Percentiles rank a stretch among this genome's conserved stretches.
Conservation (phyloP, 2,888 invertebrate species). For the Poecilobothrus nobilitatus region DNA sequence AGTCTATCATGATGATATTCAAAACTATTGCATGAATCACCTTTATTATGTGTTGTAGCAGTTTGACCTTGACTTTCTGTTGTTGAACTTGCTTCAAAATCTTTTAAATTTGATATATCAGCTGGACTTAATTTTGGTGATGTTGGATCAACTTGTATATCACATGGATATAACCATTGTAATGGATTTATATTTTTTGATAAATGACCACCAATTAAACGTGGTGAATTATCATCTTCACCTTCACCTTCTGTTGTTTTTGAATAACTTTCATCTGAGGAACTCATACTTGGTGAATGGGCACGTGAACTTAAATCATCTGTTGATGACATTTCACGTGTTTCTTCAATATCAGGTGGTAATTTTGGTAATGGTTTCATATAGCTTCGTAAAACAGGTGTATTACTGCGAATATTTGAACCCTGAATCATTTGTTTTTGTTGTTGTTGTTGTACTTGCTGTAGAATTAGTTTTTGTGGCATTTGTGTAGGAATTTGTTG, state of each 20-base stretch:
- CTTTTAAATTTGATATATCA: constrained; percentile 36
- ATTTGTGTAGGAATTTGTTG: constrained; percentile 45
- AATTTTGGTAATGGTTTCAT: constrained; percentile 53
- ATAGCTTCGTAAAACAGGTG: constrained; percentile 43
- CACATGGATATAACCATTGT: constrained; percentile 55
- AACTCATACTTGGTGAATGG: constrained; percentile 72
- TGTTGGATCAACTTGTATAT: constrained; percentile 50
- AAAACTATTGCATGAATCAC: constrained; percentile 57
- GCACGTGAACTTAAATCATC: constrained; percentile 75
- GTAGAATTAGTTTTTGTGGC: constrained; percentile 16
- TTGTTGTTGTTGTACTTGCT: constrained; percentile 14
- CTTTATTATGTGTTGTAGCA: constrained; percentile 52
- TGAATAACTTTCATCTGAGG: constrained; percentile 77
- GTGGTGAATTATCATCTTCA: constrained; percentile 39
- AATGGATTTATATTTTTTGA: constrained; percentile 41
- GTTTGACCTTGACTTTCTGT: constrained; percentile 49
- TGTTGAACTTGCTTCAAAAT: constrained; percentile 43
- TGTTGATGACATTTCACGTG: constrained; percentile 57
- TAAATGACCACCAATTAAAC: constrained; percentile 32
- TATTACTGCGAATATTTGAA: constrained; percentile 32
- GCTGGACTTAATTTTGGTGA: constrained; percentile 31
- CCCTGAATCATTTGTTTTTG: constrained; percentile 20
- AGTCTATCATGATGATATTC: constrained; percentile 49
- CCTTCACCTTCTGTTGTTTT: constrained; percentile 66
- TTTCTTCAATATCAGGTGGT: constrained; percentile 45